Base-by-base conservation (phyloP, 1,140 invertebrate species). In the Philopotamus ludificatus region DNA sequence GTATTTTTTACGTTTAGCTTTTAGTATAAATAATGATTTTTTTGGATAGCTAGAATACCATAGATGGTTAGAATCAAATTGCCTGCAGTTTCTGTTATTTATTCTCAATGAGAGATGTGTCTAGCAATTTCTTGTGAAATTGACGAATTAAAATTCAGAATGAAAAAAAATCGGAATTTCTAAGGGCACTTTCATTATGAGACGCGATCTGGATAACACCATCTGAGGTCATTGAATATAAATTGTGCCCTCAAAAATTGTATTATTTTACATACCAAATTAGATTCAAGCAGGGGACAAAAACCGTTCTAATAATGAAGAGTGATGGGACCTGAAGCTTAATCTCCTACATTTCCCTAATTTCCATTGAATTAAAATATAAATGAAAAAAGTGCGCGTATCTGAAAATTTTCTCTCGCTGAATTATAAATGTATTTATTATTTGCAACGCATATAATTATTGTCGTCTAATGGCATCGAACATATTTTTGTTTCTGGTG, bases 401-500 rank as follows among this genome's bases (percentile, higher is more conserved):
- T 34, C 4, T 34, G 12, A 34, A 34, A 7, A 12, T 34, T 34
- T 34, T n/a, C n/a, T n/a, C n/a, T n/a, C n/a, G n/a, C n/a, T n/a
- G n/a, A n/a, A n/a, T n/a, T n/a, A n/a, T 7, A 34, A 12, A 34
- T 7, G 28, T 4, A 34, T 34, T 34, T 34, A 34, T 12, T 34
- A 34, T 7, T 12, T 7, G 28, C 28, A 34, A 34, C 12, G 12
- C n/a, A n/a, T n/a, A n/a, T n/a, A n/a, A n/a, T n/a, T n/a, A n/a
- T n/a, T n/a, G n/a, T n/a, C n/a, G n/a, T n/a, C n/a, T n/a, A n/a
- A n/a, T n/a, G 42, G 54, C 34, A 57, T 57, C 54, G 54, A 28
- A 42, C 54, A 57, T 57, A 57, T 57, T 57, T 57, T 57, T 28
- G 16, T 57, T 57, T 41, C 21, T 21, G 42, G 39, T 39, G n/a